A percentile compares a stretch with the other conserved stretches of the same genome.
Conservation (phyloP, 2,797 vertebrate genomes). For the Hirundo rustica region DNA sequence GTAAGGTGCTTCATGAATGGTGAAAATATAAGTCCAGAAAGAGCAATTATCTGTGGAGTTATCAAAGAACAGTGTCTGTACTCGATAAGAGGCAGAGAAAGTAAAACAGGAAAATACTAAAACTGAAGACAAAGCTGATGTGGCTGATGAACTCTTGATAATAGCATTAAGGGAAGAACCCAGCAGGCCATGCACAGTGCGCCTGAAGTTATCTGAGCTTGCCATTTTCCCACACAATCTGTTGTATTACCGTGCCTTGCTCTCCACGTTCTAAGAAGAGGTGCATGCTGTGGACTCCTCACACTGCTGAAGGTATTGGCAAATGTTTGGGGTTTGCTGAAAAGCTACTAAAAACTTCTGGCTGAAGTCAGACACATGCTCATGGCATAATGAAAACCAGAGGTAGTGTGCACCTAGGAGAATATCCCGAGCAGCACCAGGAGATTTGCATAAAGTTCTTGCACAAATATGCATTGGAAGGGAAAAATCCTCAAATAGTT, state of each 20-base stretch:
- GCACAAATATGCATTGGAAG: not conserved
- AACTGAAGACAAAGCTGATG: not conserved
- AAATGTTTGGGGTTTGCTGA: not conserved
- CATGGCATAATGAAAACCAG: not conserved
- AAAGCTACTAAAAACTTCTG: not conserved
- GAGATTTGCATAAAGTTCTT: not conserved
- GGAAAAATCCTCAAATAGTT: not conserved
- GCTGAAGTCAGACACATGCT: not conserved
- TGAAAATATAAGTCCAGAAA: slow-evolving; percentile 13
- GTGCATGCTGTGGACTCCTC: not conserved
- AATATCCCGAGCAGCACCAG: not conserved
- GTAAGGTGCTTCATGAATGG: not conserved
- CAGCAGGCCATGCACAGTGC: not conserved
- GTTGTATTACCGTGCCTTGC: not conserved
- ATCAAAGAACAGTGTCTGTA: not conserved
- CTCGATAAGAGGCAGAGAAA: not conserved
- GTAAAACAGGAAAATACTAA: slow-evolving; percentile 12
- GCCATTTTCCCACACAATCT: not conserved
- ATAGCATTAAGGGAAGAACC: not conserved
- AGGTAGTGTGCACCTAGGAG: not conserved
- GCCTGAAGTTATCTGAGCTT: not conserved
- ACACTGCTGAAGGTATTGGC: not conserved
- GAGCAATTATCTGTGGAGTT: not conserved
- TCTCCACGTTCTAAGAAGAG: not conserved
- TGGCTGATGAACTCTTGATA: not conserved